Percentiles rank a stretch among this genome's conserved stretches.
phyloP scores from a whole-genome alignment of 1,140 invertebrate species.

The Polyergus mexicanus region DNA sequence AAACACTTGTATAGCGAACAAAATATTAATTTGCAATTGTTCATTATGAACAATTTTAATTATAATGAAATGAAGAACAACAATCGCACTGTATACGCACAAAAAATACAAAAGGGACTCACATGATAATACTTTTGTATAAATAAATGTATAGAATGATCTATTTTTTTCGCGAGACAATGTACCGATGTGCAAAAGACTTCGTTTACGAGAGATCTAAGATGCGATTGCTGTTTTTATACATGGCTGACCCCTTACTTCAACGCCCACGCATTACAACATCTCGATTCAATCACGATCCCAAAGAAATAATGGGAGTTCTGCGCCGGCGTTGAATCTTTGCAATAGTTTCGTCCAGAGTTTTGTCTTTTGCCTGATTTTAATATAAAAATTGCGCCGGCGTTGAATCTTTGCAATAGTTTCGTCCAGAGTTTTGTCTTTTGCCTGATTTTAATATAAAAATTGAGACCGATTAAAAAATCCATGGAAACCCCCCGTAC shows the following conservation, averaged over 20 bases:
- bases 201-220: constrained; percentile 7
- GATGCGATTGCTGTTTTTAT: constrained; percentile 56
- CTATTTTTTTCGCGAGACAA: not conserved
- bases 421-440: not conserved
- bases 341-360: not conserved
- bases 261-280: constrained; percentile 49
- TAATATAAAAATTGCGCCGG: constrained; percentile 5
- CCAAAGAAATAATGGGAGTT: constrained; percentile 26
- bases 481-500: not conserved
- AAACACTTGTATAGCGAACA: not conserved
- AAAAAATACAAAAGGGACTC: constrained; percentile 9
- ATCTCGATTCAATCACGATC: constrained; percentile 31
- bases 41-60: not conserved
- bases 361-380: not conserved
- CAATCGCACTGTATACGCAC: not conserved
- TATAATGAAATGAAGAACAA: not conserved
- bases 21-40: not conserved
- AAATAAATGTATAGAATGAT: constrained; percentile 1
- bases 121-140: constrained; percentile 50
- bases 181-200: constrained; percentile 14
- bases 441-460: not conserved
- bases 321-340: constrained; percentile 39
- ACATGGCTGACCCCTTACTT: constrained; percentile 39
- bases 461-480: not conserved
- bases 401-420: constrained; percentile 9